Evolutionary conservation across 23 tunicate species (phyloP), one percentile per base, ranked within the genome.

Genomic region (Pegea sp.): DNA sequence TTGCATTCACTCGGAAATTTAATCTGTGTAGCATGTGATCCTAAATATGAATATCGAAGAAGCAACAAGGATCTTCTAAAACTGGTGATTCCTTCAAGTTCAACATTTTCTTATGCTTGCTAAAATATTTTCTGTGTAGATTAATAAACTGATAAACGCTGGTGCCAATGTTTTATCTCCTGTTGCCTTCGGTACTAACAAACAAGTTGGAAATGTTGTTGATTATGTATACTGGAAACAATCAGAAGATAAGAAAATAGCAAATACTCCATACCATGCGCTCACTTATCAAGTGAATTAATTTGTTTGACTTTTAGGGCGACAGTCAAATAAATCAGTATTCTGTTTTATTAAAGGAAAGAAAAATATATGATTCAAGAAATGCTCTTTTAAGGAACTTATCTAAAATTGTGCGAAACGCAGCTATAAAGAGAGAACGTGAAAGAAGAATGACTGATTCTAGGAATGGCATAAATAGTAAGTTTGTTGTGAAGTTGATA

Each of bases 201-300:
- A 84, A 67, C 54, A 63, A 34, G 53, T 69, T 8, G 95, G 95
- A 31, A 75, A 81, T 0, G 95, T 84, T 1, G 95, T 84, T 30
- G 95, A 84, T 63, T 84, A 67, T 43, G 84, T 77, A 26, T 72
- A 84, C 52, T 84, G 95, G 95, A 73, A 68, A 76, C 69, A 69
- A 30, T 30, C 18, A 25, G 64, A 48, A 44, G 95, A 84, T 38
- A 24, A 44, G 31, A 52, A 76, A 38, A 74, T 84, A 2, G 69
- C 84, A 1, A 70, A 72, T 43, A 73, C 95, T 3, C 95, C 95
- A 28, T 84, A 84, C 32, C 95, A 84, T 59, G 95, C 95, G 21
- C 76, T 84, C 8, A 54, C 71, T 16, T 22, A 61, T 30, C 66
- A 84, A 48, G 95, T 73, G n/a, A n/a, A n/a, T n/a, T n/a, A n/a